phyloP scores from a whole-genome alignment of 53 echinoderm and acorn worm genomes.

The Patiria pectinifera region DNA sequence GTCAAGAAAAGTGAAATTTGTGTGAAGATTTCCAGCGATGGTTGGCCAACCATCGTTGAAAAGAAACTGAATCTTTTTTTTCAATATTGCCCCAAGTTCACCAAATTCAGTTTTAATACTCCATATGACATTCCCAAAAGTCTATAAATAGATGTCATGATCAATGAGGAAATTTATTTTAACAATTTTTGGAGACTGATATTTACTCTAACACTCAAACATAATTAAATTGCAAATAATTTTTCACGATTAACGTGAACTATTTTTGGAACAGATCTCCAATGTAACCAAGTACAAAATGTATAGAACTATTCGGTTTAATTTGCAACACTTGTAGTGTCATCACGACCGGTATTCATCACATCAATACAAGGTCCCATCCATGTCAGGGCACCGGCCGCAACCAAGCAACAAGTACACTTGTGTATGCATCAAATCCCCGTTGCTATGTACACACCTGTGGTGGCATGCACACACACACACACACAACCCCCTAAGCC shows the following conservation, averaged over 20 bases:
- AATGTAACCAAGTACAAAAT: neutral
- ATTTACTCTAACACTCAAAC: too few species aligned
- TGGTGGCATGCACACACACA: neutral
- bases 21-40: too few species aligned
- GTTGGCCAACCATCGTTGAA: too few species aligned
- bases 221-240: too few species aligned
- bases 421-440: neutral
- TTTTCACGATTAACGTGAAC: neutral
- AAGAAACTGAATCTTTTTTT: too few species aligned
- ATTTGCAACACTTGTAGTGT: neutral
- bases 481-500: neutral
- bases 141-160: too few species aligned
- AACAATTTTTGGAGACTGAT: too few species aligned
- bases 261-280: neutral
- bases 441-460: slow-evolving; percentile 52
- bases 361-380: slow-evolving; percentile 21
- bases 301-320: neutral
- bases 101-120: too few species aligned
- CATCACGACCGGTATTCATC: neutral
- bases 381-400: slow-evolving; percentile 14
- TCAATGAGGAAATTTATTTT: too few species aligned
- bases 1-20: too few species aligned
- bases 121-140: too few species aligned
- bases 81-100: too few species aligned
- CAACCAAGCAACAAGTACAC: slow-evolving; percentile 53